Base-by-base conservation (phyloP, 2,113 vertebrate genomes). In the Cyprinus carpio region DNA sequence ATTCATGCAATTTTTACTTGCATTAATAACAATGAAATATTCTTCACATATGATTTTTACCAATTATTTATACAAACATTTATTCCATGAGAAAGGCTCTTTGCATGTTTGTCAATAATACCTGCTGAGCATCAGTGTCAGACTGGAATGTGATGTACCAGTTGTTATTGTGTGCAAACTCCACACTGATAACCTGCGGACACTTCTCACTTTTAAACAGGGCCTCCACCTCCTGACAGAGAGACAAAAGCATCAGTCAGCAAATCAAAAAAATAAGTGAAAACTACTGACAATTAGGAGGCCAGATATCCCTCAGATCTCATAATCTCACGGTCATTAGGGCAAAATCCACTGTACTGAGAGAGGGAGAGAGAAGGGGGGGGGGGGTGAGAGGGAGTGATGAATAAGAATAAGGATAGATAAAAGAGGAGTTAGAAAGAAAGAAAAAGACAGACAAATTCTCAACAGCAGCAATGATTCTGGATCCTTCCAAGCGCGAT, bases 101-200 rank as follows among this genome's bases (percentile, higher is more conserved):
- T 40, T 16, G 15, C 51, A 13, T 25, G 18, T 67, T 67, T 4
- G 15, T 29, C 40, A 75, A 25, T 93, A 29, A 46, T 84, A 99
- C 98, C 97, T 99, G 97, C 20, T 99, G 98, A 3, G 98, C 98
- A 76, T 99, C 98, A 0, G 97, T 99, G 87, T 99, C 98, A 0
- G 98, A 99, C 94, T 99, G 97, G 95, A 99, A 99, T 94, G 98
- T 99, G 90, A 99, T 94, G 93, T 99, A 99, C 98, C 98, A 99
- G 96, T 96, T 99, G 43, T 12, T 46, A 46, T 46, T 46, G 43
- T 46, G 43, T 12, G 43, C 43, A 46, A 46, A 46, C 11, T 46
- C 43, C 43, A 46, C 43, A 46, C 43, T 46, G 43, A 46, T 46
- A 46, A 46, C 43, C 43, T 11, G 43, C 3, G 43, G 43, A 46